A percentile compares a stretch with the other conserved stretches of the same genome.
phyloP scores from a whole-genome alignment of 2,888 invertebrate genomes.

The Drosophila kanekoi region DNA sequence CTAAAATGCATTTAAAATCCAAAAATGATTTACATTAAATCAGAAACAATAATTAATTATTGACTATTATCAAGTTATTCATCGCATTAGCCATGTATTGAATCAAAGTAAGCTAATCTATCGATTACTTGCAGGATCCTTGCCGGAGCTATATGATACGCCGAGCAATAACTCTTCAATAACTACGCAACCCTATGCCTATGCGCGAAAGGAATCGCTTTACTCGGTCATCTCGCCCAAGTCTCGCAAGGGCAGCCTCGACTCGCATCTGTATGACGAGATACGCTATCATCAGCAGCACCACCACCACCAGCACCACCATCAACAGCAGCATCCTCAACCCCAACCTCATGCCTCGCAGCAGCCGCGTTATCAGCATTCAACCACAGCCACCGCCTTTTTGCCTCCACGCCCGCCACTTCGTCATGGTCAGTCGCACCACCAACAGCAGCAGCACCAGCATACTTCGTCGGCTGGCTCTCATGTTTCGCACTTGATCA shows the following conservation, averaged over 20 bases:
- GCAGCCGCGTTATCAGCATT: slow-evolving; percentile 58
- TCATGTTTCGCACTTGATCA: slow-evolving; percentile 76
- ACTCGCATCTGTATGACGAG: slow-evolving; percentile 84
- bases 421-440: slow-evolving; percentile 26
- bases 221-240: slow-evolving; percentile 83
- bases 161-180: slow-evolving; percentile 83
- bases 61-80: slow-evolving; percentile 25
- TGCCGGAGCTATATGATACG: slow-evolving; percentile 84
- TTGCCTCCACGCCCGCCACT: slow-evolving; percentile 49
- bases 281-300: slow-evolving; percentile 82
- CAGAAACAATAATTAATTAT: too few species aligned
- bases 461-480: slow-evolving; percentile 46
- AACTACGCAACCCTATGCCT: slow-evolving; percentile 79
- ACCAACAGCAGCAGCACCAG: slow-evolving; percentile 20
- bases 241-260: slow-evolving; percentile 83
- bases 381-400: slow-evolving; percentile 65
- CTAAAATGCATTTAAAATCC: too few species aligned
- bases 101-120: background rate
- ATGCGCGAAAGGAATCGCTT: slow-evolving; percentile 83
- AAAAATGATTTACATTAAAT: too few species aligned
- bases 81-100: slow-evolving; percentile 3
- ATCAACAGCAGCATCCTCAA: slow-evolving; percentile 33
- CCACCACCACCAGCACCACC: slow-evolving; percentile 45
- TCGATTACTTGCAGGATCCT: slow-evolving; percentile 35
- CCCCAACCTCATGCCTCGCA: slow-evolving; percentile 42